Base-by-base conservation (phyloP, 2,888 invertebrate species). In the Lottia gigantea region DNA sequence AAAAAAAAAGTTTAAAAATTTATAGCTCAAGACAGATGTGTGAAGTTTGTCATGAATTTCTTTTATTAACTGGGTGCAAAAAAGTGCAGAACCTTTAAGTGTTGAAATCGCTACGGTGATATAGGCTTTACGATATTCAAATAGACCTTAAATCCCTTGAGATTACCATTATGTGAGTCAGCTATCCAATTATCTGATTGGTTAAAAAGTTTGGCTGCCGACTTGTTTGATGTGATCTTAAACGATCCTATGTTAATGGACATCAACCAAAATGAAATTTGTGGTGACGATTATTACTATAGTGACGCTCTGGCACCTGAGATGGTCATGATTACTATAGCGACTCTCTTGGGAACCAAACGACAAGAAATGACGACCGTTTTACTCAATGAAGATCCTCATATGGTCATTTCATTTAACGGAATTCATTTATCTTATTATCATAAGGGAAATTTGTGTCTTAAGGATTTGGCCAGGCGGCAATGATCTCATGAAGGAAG, bases 141-240 rank as follows among this genome's bases (percentile, higher is more conserved):
- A 31, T 31, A 31, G 31, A 31, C 31, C 31, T 31, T 31, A 31
- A 31, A 31, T 49, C 49, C 49, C 49, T 49, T 19, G 49, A 49
- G 49, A 49, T 12, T 7, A 49, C n/a, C 49, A 19, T 19, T 16
- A 49, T 16, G 49, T 49, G 49, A 49, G n/a, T 49, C 49, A 49
- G 49, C 49, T 11, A 49, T 16, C 49, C 49, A 49, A 49, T 49
- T 49, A 49, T 19, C 49, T 19, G 49, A 49, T 49, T 49, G 49
- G n/a, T 49, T 2, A 49, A 49, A 31, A 31, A 31, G 31, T 31
- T 31, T 31, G 49, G 16, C 49, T 49, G 49, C n/a, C n/a, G 49
- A 49, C 49, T 19, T 49, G 49, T 49, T 49, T 49, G 49, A 49
- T 49, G 49, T 49, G 49, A 49, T 49, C 49, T 49, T 49, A 19